These are phyloP conservation scores for Microtus agrestis DNA, from an alignment of 2,797 vertebrate genomes.

Conservation along the genomic window DNA sequence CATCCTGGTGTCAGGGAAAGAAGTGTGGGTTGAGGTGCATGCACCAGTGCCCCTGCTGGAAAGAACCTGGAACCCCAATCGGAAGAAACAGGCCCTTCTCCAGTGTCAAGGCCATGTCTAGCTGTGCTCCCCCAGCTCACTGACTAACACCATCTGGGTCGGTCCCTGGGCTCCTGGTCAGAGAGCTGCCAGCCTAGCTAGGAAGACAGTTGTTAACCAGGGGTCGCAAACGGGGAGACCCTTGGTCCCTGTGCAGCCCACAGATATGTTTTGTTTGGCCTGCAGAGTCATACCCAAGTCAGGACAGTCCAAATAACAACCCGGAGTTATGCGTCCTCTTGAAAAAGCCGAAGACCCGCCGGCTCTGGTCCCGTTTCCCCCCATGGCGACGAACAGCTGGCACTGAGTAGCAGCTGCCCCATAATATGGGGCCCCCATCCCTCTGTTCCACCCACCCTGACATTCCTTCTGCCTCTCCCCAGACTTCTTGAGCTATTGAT, in stretches of 20 bases:
- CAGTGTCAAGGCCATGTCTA: not conserved
- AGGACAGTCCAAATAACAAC: constrained; percentile 81
- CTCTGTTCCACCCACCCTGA: not conserved
- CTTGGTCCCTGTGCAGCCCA: constrained; percentile 19
- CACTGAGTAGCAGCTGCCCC: constrained; percentile 78
- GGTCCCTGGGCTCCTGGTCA: not conserved
- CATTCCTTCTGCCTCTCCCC: not conserved
- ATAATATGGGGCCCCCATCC: not conserved
- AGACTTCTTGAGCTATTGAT: constrained; percentile 31
- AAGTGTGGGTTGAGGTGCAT: not conserved
- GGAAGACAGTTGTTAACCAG: constrained; percentile 37
- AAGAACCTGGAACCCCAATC: not conserved
- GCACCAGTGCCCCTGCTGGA: not conserved
- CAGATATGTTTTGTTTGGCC: constrained; percentile 79
- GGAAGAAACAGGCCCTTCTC: not conserved
- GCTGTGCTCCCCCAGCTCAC: not conserved
- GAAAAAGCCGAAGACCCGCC: constrained; percentile 80
- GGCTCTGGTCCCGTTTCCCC: constrained; percentile 80
- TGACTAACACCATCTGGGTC: not conserved
- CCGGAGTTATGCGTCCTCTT: constrained; percentile 80
- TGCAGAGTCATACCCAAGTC: constrained; percentile 82
- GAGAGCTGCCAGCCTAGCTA: constrained; percentile 25
- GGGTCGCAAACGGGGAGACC: constrained; percentile 57
- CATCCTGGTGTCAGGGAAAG: not conserved
- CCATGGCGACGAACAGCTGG: constrained; percentile 81